These are phyloP conservation scores for Barbus barbus DNA, from an alignment of 2,113 vertebrate species.

Conservation along the genomic window DNA sequence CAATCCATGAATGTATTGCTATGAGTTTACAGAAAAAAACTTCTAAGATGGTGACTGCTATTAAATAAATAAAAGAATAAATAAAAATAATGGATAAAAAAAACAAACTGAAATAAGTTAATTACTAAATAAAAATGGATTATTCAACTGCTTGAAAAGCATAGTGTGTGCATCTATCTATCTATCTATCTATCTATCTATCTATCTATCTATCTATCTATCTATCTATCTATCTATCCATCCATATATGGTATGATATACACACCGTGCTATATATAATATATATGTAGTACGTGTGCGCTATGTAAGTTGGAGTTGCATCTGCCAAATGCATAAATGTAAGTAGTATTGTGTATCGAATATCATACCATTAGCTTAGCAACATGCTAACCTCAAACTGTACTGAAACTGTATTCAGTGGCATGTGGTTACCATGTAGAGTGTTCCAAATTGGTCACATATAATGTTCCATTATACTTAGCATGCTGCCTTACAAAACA, in stretches of 20 bases:
- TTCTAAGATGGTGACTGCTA: not conserved
- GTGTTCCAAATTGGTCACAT: constrained; percentile 15
- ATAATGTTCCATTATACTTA: not conserved
- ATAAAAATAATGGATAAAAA: not conserved
- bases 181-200: no score
- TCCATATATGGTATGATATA: not conserved
- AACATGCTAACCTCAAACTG: not conserved
- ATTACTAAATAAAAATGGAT: not conserved
- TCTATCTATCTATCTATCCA: no score
- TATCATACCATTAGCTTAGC: no score
- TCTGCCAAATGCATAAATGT: not conserved
- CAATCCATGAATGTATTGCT: not conserved
- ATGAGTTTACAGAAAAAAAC: not conserved
- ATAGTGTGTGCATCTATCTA: no score
- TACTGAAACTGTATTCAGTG: not conserved
- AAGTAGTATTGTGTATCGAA: not conserved
- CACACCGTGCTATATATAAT: not conserved
- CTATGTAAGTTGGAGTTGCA: not conserved
- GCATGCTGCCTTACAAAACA: constrained; percentile 12
- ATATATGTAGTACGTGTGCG: not conserved
- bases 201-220: no score
- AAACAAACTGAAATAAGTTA: not conserved
- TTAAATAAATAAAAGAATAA: not conserved
- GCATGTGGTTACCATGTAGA: constrained; percentile 7
- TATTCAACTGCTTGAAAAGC: not conserved